A percentile compares a stretch with the other conserved stretches of the same genome.
These are phyloP conservation scores for Synergus japonicus DNA, from an alignment of 2,888 invertebrate genomes.

Conservation along the genomic window DNA sequence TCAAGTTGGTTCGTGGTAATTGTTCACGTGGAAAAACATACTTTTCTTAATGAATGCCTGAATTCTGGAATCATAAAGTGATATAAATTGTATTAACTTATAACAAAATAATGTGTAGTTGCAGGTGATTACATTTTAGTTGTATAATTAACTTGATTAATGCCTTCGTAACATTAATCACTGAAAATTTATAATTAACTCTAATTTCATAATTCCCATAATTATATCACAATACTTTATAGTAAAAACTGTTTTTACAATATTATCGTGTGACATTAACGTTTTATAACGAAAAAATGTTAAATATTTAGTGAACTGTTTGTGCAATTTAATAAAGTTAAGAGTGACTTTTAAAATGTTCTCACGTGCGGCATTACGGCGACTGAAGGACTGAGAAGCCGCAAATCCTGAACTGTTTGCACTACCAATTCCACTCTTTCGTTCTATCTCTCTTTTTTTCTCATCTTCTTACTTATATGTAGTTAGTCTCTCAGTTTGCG, in stretches of 20 bases:
- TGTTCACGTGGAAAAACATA: neutral
- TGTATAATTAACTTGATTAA: no score
- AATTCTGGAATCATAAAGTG: conserved; percentile 8
- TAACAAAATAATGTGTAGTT: no score
- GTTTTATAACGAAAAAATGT: neutral
- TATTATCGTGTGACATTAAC: no score
- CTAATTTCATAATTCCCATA: no score
- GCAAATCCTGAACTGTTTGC: conserved; percentile 24
- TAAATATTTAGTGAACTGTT: neutral
- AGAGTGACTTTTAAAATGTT: neutral
- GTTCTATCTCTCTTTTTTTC: conserved; percentile 13
- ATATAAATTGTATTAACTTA: neutral
- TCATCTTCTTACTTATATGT: neutral
- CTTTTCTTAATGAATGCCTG: neutral
- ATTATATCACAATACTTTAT: no score
- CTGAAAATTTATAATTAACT: no score
- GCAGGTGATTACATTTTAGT: no score
- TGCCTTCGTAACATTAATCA: no score
- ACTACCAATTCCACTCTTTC: conserved; percentile 20
- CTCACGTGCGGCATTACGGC: neutral
- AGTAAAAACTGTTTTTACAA: no score
- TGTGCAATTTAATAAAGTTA: neutral
- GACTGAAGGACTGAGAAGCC: conserved; percentile 11
- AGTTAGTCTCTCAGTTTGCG: conserved; percentile 12
- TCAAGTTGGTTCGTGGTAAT: neutral